These are phyloP conservation scores for Pyrrhia umbra DNA, from an alignment of 2,888 invertebrate species.

Conservation along the genomic window DNA sequence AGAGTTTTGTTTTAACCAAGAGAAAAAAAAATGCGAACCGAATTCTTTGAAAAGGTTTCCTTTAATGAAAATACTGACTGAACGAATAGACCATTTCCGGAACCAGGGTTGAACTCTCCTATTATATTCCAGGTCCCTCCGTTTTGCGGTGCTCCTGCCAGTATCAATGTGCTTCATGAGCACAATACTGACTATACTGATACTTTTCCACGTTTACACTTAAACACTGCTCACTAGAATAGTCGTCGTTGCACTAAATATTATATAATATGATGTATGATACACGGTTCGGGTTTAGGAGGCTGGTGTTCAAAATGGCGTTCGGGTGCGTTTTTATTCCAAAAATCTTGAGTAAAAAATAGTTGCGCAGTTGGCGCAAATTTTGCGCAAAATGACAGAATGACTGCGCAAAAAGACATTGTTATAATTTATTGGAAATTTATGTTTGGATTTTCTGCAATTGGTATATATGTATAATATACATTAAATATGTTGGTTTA, in stretches of 20 bases:
- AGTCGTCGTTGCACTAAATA: slow-evolving; percentile 52
- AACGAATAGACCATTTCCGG: no score
- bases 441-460: no score
- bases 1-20: no score
- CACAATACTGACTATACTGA: slow-evolving; percentile 93
- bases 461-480: rapidly evolving
- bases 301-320: slow-evolving; percentile 48
- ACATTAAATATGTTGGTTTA: neutral
- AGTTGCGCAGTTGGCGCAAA: neutral
- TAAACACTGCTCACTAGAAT: slow-evolving; percentile 74
- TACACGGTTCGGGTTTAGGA: slow-evolving; percentile 41
- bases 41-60: neutral
- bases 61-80: no score
- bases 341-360: neutral
- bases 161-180: slow-evolving; percentile 93
- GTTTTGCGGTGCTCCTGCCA: slow-evolving; percentile 93
- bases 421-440: no score
- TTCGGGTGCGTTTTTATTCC: neutral
- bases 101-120: neutral
- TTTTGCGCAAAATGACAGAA: neutral
- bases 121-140: slow-evolving; percentile 89
- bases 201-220: slow-evolving; percentile 92
- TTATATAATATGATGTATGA: slow-evolving; percentile 25
- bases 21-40: neutral
- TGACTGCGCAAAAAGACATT: neutral